Evolutionary conservation across 1,140 invertebrate species (phyloP), one percentile per base, ranked within the genome.

Genomic region (Calliopsis andreniformis): DNA sequence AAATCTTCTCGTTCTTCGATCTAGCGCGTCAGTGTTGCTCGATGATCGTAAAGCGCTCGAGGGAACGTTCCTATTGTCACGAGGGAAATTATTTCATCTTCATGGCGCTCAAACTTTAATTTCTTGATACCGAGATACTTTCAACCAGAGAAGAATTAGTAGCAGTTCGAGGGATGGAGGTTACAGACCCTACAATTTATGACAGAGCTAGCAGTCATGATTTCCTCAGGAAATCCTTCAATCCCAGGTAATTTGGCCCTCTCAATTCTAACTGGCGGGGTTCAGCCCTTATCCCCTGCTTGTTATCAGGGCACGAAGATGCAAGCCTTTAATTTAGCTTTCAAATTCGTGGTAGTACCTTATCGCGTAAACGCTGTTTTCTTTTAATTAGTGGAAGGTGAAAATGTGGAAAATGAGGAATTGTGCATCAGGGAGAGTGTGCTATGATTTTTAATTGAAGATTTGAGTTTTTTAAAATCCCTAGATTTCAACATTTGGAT

Each of bases 141-240:
- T 59, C 28, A 12, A n/a, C 16, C 18, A 14, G 2, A 16, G 42
- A 55, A 16, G 61, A 70, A 70, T 70, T 70, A 70, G 68, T 7
- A 32, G 30, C 55, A 25, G 20, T 47, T 58, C n/a, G 53, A 16
- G 3, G 39, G 55, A 23, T 25, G 39, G 42, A 61, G 18, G 39
- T 14, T 35, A 49, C 42, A 32, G 30, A 70, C 55, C 68, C 39
- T 47, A 32, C 39, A 70, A 70, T 70, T 70, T 61, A 70, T 47
- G 55, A 7, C 7, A 47, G 28, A 16, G 12, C 25, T 32, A 18
- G 28, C 28, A 43, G 53, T 69, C 67, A 47, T 47, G 68, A 61
- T 59, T 61, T 70, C 68, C 68, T 28, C 55, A 70, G 68, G 68
- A 70, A 70, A 61, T 61, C 68, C 68, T 70, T 70, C 68, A 42